Evolutionary conservation across 2,797 vertebrate species (phyloP), one percentile per base, ranked within the genome.

Genomic region (Pseudochirops corinnae): DNA sequence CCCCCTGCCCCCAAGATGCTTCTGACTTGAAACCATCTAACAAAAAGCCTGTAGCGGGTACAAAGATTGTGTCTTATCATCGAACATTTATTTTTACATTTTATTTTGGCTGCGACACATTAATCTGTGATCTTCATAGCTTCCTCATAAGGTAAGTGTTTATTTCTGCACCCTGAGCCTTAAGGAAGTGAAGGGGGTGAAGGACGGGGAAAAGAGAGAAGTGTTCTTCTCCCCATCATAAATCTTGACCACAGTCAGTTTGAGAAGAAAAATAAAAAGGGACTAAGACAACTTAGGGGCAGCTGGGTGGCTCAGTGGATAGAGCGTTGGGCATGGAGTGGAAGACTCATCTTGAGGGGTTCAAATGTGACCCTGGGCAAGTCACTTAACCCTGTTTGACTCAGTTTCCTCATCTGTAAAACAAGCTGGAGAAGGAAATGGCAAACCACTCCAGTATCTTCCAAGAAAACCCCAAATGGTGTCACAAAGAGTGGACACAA

Each of bases 1-100:
- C 96, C 95, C 93, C 95, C 93, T 46, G 7, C 92, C 95, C 93
- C 92, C 28, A n/a, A 96, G 96, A 96, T 33, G 90, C 50, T 55
- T 95, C 58, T 74, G 97, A 93, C 92, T 91, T 96, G 92, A 95
- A 97, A 96, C 92, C 93, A 96, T 92, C 94, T 62, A 52, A 95
- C 96, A 93, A 94, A 95, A 60, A 90, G 87, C 90, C 91, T 93
- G 96, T 60, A 93, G 58, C 56, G 93, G 55, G n/a, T 94, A 92
- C 91, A 93, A 93, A 95, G 92, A 94, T 94, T 95, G 93, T 93
- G 91, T 96, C 95, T 97, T 95, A 93, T 21, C 60, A 67, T 1
- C 5, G 31, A 67, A 33, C 60, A 67, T 74, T 39, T 92, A 93
- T 87, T 96, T 96, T 94, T 53, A 93, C 94, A 96, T 97, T 96